These are phyloP conservation scores for Cettia cetti DNA, from an alignment of 2,113 vertebrate species.

Conservation along the genomic window DNA sequence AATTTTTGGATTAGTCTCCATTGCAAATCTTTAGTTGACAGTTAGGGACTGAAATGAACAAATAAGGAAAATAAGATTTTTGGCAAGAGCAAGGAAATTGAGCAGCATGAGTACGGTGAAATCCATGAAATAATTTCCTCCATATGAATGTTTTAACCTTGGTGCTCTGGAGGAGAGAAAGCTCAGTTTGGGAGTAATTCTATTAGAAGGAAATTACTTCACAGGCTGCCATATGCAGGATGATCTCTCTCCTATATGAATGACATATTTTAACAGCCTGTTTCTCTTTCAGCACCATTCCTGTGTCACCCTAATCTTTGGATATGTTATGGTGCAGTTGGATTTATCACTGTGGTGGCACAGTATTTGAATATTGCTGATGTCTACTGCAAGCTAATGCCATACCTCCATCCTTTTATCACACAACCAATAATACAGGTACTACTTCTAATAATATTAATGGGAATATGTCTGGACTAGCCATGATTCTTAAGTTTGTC, in stretches of 20 bases:
- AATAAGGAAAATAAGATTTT: background rate
- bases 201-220: background rate
- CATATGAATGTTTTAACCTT: background rate
- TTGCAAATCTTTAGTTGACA: background rate
- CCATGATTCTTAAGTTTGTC: background rate
- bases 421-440: constrained; percentile 98
- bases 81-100: background rate
- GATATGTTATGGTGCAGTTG: constrained; percentile 96
- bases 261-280: background rate
- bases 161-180: background rate
- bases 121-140: background rate
- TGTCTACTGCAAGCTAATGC: constrained; percentile 97
- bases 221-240: background rate
- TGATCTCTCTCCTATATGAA: background rate
- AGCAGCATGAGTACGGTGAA: background rate
- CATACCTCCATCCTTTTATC: constrained; percentile 91
- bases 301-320: constrained; percentile 96
- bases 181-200: background rate
- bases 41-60: background rate
- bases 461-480: background rate
- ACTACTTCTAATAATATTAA: background rate
- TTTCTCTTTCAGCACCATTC: constrained; percentile 83
- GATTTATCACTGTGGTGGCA: constrained; percentile 96
- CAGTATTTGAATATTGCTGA: constrained; percentile 95
- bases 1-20: background rate